phyloP scores from a whole-genome alignment of 2,113 vertebrate genomes.

The Psettodes erumei region DNA sequence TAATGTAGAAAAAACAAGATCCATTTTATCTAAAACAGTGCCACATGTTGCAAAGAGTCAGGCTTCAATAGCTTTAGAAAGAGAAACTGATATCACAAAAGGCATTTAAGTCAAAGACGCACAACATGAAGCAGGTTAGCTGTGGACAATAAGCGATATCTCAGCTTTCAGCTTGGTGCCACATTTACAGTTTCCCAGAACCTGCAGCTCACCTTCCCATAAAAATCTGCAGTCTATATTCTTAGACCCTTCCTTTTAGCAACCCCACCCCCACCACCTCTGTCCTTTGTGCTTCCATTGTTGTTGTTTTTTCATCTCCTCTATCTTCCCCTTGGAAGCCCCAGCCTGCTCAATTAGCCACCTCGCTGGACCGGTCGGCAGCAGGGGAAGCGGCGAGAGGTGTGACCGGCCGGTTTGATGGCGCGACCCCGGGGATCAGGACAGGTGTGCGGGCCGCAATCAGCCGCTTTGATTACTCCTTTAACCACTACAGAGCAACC shows the following conservation, averaged over 20 bases:
- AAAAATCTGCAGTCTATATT: conserved; percentile 25
- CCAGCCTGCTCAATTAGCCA: conserved; percentile 54
- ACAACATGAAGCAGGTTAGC: neutral
- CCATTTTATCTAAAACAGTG: neutral
- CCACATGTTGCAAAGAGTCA: neutral
- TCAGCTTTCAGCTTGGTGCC: conserved; percentile 24
- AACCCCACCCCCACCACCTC: neutral
- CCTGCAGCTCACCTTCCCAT: conserved; percentile 19
- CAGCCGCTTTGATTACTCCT: conserved; percentile 70
- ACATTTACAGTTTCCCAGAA: conserved; percentile 19
- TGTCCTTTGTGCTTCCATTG: conserved; percentile 35
- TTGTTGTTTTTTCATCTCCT: conserved; percentile 41
- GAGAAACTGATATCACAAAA: neutral
- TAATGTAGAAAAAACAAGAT: neutral
- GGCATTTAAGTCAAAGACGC: neutral
- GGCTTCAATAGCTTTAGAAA: neutral
- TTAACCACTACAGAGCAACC: conserved; percentile 67
- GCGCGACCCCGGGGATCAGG: conserved; percentile 54
- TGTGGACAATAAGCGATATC: conserved; percentile 2
- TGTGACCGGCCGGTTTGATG: conserved; percentile 39
- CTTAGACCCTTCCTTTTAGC: conserved; percentile 8
- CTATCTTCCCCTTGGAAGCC: conserved; percentile 38
- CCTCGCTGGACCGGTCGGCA: conserved; percentile 45
- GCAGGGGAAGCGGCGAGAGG: conserved; percentile 9
- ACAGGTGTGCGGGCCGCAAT: conserved; percentile 66